Evolutionary conservation across 2,888 invertebrate species (phyloP).

Genomic region (Hypercompe scribonia): DNA sequence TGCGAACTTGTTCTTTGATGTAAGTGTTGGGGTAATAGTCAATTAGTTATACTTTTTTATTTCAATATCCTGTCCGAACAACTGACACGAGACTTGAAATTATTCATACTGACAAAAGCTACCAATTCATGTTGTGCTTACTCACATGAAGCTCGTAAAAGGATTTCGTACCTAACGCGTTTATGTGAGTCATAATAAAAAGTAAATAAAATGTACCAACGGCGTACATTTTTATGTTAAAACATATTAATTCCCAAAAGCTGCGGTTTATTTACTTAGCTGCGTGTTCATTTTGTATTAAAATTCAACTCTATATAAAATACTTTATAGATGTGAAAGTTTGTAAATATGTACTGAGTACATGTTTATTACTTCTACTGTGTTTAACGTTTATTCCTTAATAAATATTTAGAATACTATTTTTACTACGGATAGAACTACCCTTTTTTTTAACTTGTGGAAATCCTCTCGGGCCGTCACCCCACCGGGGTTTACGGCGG

Average conservation of each 20-base stretch:
- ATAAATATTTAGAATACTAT: too few relatives aligned
- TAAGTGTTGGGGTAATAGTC: conserved; percentile 21
- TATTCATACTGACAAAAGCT: neutral
- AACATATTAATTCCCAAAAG: neutral
- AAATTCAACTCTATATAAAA: neutral
- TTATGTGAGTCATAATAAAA: conserved; percentile 2
- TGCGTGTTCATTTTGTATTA: neutral
- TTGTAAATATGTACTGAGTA: neutral
- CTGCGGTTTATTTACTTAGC: neutral
- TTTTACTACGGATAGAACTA: too few relatives aligned
- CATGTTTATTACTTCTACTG: neutral
- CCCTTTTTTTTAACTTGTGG: too few relatives aligned
- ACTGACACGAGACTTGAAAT: neutral
- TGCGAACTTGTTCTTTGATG: conserved; percentile 39
- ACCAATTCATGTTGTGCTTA: neutral
- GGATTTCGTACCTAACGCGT: neutral
- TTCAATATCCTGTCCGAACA: neutral
- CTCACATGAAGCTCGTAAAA: neutral
- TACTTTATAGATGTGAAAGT: neutral
- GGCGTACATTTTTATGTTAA: conserved; percentile 5
- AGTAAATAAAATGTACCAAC: neutral
- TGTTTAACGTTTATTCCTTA: too few relatives aligned
- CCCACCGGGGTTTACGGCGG: too few relatives aligned
- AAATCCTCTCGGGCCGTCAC: too few relatives aligned
- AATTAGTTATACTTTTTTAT: conserved; percentile 2